Evolutionary conservation across 2,113 vertebrate species (phyloP).

Genomic region (Urocynchramus pylzowi): DNA sequence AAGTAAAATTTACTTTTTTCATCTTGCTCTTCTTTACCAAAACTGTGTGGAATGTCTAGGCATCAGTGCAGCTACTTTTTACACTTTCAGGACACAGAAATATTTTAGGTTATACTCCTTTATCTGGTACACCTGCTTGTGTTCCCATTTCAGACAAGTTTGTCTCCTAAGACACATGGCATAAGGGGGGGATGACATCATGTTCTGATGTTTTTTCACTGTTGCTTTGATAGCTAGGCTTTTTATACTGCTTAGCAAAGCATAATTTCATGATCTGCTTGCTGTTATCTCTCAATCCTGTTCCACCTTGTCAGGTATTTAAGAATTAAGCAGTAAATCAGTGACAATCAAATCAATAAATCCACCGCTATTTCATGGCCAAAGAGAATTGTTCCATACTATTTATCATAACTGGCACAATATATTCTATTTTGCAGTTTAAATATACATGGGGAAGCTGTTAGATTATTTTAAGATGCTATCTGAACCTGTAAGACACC

Average conservation of each 20-base stretch:
- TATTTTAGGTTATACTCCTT: background rate
- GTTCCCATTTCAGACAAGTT: background rate
- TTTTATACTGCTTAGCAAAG: background rate
- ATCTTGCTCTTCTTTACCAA: background rate
- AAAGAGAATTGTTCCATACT: background rate
- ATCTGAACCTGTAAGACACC: background rate
- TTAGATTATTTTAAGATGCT: slow-evolving; percentile 10
- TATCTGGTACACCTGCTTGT: background rate
- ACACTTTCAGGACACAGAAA: background rate
- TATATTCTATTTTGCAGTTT: background rate
- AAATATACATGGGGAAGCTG: background rate
- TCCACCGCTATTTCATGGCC: background rate
- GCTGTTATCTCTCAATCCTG: background rate
- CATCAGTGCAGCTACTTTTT: background rate
- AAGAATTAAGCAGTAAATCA: background rate
- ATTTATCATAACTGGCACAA: background rate
- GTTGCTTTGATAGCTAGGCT: background rate
- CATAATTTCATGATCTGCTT: background rate
- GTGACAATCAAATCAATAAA: background rate
- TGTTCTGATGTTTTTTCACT: background rate
- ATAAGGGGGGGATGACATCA: background rate
- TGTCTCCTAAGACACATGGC: background rate
- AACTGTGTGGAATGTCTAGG: background rate
- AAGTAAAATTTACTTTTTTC: background rate
- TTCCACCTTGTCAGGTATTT: background rate